phyloP scores from a whole-genome alignment of 2,113 vertebrate species.

The Mustela lutreola region DNA sequence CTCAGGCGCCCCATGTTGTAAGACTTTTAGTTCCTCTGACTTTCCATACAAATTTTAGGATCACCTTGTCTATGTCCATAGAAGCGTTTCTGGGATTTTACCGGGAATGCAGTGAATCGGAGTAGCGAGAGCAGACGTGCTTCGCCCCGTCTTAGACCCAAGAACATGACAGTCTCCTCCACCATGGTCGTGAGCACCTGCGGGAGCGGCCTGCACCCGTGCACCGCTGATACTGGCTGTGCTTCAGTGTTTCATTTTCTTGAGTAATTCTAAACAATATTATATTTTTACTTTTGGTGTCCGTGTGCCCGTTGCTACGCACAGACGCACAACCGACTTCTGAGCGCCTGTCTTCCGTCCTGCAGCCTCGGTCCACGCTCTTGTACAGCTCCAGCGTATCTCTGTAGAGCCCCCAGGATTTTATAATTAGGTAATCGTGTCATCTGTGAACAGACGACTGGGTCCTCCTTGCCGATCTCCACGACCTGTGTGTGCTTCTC shows the following conservation, averaged over 20 bases:
- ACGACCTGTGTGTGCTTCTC: neutral
- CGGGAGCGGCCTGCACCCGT: no score
- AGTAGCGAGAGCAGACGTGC: neutral
- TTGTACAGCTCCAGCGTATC: neutral
- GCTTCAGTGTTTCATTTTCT: neutral
- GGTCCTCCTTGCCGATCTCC: neutral
- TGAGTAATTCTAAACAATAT: neutral
- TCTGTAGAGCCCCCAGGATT: no score
- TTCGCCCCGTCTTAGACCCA: neutral
- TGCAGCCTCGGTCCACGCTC: neutral
- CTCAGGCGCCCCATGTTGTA: neutral
- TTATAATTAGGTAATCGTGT: fast-evolving
- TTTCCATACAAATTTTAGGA: neutral
- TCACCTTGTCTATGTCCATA: neutral
- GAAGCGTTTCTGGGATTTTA: neutral
- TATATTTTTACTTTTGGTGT: neutral
- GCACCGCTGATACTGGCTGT: no score
- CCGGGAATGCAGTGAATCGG: neutral
- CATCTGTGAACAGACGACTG: neutral
- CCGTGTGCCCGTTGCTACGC: neutral
- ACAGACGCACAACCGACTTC: neutral
- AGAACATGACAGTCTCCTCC: fast-evolving
- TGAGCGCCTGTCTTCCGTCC: no score
- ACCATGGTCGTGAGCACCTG: neutral
- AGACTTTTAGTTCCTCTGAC: neutral